A percentile compares a stretch with the other conserved stretches of the same genome.
phyloP scores from a whole-genome alignment of 2,113 vertebrate species.

The Candoia aspera region DNA sequence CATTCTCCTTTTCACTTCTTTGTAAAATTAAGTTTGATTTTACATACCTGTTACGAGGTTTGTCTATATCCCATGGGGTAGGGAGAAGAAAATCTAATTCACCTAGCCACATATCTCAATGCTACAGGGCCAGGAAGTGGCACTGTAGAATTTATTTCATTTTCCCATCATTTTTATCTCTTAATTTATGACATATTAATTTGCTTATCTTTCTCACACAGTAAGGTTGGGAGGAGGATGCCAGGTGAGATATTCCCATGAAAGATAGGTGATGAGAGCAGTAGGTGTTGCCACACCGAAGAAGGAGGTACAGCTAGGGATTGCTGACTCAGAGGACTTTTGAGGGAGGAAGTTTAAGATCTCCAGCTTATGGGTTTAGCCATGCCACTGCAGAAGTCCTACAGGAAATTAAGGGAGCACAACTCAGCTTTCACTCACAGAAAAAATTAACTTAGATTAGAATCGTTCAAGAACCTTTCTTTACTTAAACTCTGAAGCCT shows the following conservation, averaged over 20 bases:
- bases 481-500: background rate
- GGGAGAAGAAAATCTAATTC: background rate
- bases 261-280: background rate
- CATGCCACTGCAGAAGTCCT: background rate
- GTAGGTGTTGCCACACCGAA: background rate
- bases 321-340: background rate
- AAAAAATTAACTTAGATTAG: background rate
- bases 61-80: no score
- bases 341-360: background rate
- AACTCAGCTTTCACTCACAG: background rate
- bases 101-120: background rate
- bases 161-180: background rate
- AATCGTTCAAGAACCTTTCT: background rate
- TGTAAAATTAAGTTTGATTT: background rate
- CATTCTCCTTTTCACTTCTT: background rate
- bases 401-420: background rate
- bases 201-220: background rate
- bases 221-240: background rate
- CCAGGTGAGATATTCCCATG: background rate
- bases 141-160: background rate
- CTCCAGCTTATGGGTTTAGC: background rate
- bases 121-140: background rate
- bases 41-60: background rate
- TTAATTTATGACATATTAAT: background rate
- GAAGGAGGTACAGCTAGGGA: background rate